A percentile compares a stretch with the other conserved stretches of the same genome.
Conservation (phyloP, 2,888 invertebrate species). For the Falcaria lacertinaria region DNA sequence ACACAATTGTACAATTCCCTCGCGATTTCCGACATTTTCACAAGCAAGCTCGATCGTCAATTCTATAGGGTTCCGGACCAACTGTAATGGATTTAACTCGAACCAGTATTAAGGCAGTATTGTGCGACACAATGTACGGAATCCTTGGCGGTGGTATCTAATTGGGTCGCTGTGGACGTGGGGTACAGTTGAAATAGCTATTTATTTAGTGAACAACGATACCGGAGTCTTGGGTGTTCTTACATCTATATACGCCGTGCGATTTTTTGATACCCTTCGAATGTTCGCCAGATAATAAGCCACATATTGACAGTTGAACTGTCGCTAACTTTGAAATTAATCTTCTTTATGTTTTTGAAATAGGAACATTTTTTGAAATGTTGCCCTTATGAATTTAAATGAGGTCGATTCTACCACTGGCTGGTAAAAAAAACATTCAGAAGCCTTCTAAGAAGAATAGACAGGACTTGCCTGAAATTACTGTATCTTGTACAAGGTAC, state of each 20-base stretch:
- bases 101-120: neutral
- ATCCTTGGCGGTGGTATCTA: constrained; percentile 1
- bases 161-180: neutral
- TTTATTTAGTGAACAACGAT: neutral
- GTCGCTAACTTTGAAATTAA: too few relatives aligned
- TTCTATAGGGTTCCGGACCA: neutral
- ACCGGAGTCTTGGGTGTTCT: neutral
- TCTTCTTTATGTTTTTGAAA: too few relatives aligned
- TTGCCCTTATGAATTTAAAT: too few relatives aligned
- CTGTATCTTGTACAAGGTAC: too few relatives aligned
- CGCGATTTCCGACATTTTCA: neutral
- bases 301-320: too few relatives aligned
- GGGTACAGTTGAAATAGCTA: neutral
- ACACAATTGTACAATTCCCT: neutral
- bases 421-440: too few relatives aligned
- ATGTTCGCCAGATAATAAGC: too few relatives aligned
- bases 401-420: too few relatives aligned
- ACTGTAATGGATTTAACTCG: neutral
- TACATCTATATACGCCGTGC: neutral
- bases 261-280: neutral
- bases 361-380: too few relatives aligned
- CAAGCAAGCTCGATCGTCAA: neutral
- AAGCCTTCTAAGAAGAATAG: too few relatives aligned
- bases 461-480: too few relatives aligned
- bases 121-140: constrained; percentile 12